These are phyloP conservation scores for Denticeps clupeoides DNA, from an alignment of 2,797 vertebrate genomes.

Conservation along the genomic window DNA sequence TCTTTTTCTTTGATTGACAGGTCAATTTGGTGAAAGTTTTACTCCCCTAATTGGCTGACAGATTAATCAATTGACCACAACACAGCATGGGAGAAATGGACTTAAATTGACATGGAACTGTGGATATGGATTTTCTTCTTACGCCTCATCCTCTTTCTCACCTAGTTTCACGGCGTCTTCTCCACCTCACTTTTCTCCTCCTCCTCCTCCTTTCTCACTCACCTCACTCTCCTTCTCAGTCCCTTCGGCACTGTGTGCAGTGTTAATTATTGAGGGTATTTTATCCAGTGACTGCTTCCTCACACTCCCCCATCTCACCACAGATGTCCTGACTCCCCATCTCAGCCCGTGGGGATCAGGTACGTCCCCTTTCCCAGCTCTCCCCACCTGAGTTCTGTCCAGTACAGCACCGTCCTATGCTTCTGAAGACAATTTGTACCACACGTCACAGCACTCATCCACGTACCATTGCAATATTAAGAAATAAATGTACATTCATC, in stretches of 20 bases:
- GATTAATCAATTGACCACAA: no score
- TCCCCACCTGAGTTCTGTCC: no score
- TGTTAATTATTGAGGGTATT: slow-evolving; percentile 50
- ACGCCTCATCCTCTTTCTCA: slow-evolving; percentile 7
- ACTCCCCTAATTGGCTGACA: no score
- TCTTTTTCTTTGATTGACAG: no score
- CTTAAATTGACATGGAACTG: no score
- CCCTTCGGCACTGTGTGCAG: slow-evolving; percentile 4
- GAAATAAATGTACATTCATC: no score
- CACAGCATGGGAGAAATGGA: no score
- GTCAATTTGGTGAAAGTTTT: no score
- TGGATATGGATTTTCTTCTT: background rate
- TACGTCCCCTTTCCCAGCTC: slow-evolving; percentile 16
- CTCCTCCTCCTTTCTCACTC: background rate
- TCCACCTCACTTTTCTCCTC: background rate
- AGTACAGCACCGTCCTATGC: no score
- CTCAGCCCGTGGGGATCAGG: slow-evolving; percentile 41
- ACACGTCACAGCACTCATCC: no score
- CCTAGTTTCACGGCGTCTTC: slow-evolving; percentile 9
- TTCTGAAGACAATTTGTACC: no score
- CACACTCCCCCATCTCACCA: slow-evolving; percentile 34
- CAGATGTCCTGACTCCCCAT: slow-evolving; percentile 22
- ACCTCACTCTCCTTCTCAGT: slow-evolving; percentile 8
- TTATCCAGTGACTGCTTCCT: slow-evolving; percentile 39
- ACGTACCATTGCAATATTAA: no score